Conservation (phyloP, 2,113 vertebrate species). For the Puntigrus tetrazona region DNA sequence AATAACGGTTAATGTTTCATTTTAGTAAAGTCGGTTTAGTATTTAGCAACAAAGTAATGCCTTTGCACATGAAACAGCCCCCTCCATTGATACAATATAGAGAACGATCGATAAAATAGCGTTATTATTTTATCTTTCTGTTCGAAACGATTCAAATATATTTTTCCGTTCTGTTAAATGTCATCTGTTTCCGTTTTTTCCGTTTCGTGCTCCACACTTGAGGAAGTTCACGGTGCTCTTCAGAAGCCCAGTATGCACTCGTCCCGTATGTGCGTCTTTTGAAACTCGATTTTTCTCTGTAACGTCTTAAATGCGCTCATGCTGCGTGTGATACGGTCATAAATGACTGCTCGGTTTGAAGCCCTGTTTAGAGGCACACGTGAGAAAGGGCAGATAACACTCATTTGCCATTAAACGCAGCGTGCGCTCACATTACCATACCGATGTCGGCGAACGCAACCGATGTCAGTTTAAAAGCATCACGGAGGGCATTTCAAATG, state of each 20-base stretch:
- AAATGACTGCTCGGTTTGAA: conserved; percentile 1
- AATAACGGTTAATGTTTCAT: no score
- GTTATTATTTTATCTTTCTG: no score
- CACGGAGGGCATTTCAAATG: conserved; percentile 11
- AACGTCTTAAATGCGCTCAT: conserved; percentile 16
- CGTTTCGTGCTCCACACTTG: no score
- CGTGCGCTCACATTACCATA: background rate
- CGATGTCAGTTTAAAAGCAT: conserved; percentile 24
- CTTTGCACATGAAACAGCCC: no score
- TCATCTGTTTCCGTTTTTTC: no score
- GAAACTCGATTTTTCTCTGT: background rate
- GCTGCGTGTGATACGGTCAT: conserved; percentile 12
- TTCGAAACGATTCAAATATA: no score
- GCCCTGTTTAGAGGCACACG: conserved; percentile 19
- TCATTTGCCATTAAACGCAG: conserved; percentile 32
- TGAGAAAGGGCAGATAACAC: conserved; percentile 31
- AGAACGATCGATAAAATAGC: no score
- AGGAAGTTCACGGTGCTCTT: background rate
- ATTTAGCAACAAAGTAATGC: no score
- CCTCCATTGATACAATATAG: no score
- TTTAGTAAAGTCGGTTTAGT: no score
- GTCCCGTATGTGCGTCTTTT: background rate
- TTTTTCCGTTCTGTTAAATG: no score
- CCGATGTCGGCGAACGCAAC: conserved; percentile 3
- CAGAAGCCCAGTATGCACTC: background rate